A percentile compares a stretch with the other conserved stretches of the same genome.
phyloP scores from a whole-genome alignment of 2,888 invertebrate genomes.

The Psococerastis gibbosa region DNA sequence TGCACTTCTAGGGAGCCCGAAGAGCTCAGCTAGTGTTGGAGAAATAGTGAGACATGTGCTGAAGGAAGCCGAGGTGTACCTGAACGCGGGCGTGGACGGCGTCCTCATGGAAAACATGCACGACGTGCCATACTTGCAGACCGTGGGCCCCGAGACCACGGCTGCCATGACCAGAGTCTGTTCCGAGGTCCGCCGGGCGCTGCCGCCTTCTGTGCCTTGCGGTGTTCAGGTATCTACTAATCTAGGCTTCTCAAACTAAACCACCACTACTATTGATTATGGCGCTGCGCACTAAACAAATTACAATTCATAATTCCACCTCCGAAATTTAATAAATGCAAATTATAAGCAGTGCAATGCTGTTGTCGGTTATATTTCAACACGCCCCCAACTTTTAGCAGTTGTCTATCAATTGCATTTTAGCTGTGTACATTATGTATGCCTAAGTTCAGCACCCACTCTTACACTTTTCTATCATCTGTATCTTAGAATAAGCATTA shows the following conservation, averaged over 20 bases:
- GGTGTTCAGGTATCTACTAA: slow-evolving; percentile 46
- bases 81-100: slow-evolving; percentile 37
- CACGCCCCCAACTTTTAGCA: no score
- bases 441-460: no score
- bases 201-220: slow-evolving; percentile 32
- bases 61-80: slow-evolving; percentile 40
- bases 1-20: background rate
- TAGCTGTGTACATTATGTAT: slow-evolving; percentile 8
- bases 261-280: no score
- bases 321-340: no score
- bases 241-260: no score
- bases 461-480: no score
- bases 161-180: slow-evolving; percentile 47
- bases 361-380: no score
- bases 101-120: slow-evolving; percentile 63
- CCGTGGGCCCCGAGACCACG: slow-evolving; percentile 44
- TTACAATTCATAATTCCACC: no score
- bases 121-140: slow-evolving; percentile 46
- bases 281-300: no score
- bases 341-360: no score
- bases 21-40: background rate
- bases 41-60: background rate
- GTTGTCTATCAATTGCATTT: slow-evolving; percentile 7
- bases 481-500: no score
- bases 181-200: slow-evolving; percentile 33